Evolutionary conservation across 2,888 invertebrate species (phyloP).

Genomic region (Lymantria monacha): DNA sequence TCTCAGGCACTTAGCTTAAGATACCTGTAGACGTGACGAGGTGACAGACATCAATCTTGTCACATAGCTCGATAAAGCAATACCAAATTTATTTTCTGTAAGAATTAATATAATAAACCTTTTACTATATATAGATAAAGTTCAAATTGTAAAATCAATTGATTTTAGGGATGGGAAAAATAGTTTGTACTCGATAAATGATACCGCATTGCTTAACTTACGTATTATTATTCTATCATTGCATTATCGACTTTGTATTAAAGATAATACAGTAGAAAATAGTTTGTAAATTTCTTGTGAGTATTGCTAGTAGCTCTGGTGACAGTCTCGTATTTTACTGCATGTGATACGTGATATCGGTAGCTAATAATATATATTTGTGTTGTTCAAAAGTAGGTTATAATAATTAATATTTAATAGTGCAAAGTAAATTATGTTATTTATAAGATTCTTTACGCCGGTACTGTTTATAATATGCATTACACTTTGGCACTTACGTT

Average conservation of each 20-base stretch:
- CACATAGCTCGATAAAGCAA: slow-evolving; percentile 44
- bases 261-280: slow-evolving; percentile 1
- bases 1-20: slow-evolving; percentile 62
- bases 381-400: neutral
- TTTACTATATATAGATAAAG: slow-evolving; percentile 5
- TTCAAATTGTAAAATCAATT: slow-evolving; percentile 3
- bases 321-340: slow-evolving; percentile 41
- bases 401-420: too few species aligned
- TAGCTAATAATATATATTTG: slow-evolving; percentile 21
- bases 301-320: slow-evolving; percentile 10
- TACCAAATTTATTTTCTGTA: slow-evolving; percentile 7
- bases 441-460: too few species aligned
- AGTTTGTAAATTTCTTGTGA: neutral
- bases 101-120: neutral
- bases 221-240: neutral
- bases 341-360: slow-evolving; percentile 32
- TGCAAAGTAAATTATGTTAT: too few species aligned
- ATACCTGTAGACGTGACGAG: slow-evolving; percentile 50
- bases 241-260: slow-evolving; percentile 4
- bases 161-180: slow-evolving; percentile 15
- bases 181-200: slow-evolving; percentile 15
- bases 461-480: too few species aligned
- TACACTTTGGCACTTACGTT: too few species aligned
- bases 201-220: slow-evolving; percentile 20
- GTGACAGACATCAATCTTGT: slow-evolving; percentile 65